phyloP scores from a whole-genome alignment of 2,113 vertebrate species.

The Asarcornis scutulata region DNA sequence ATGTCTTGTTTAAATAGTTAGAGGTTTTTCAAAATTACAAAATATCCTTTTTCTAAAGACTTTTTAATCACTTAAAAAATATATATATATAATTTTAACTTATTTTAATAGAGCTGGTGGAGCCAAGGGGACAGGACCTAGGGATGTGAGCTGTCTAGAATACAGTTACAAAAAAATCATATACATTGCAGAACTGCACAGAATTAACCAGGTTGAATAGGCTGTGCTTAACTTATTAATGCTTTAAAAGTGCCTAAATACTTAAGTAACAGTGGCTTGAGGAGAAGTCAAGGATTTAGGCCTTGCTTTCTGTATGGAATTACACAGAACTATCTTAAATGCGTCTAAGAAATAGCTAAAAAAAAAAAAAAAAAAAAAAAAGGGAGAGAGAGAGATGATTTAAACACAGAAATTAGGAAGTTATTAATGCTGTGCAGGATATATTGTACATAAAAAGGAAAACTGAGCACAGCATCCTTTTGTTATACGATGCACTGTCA shows the following conservation, averaged over 20 bases:
- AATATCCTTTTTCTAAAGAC: background rate
- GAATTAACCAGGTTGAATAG: background rate
- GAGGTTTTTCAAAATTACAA: no score
- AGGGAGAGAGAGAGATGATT: background rate
- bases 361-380: rapidly evolving
- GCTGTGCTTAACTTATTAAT: background rate
- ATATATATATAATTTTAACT: background rate
- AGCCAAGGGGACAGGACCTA: background rate
- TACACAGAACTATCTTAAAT: background rate
- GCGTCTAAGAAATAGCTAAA: background rate
- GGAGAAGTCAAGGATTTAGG: background rate
- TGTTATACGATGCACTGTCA: background rate
- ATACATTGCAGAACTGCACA: background rate
- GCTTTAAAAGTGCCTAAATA: background rate
- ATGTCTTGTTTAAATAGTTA: background rate
- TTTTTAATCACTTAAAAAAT: background rate
- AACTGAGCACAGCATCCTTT: background rate
- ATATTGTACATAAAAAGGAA: rapidly evolving
- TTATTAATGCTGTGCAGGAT: rapidly evolving
- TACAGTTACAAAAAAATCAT: rapidly evolving
- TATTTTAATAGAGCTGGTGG: background rate
- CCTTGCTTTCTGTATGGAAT: background rate
- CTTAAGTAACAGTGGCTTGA: background rate
- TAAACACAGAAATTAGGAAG: background rate
- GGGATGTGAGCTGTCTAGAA: background rate